phyloP scores from a whole-genome alignment of 2,797 vertebrate genomes.

The Yasuhikotakia modesta region DNA sequence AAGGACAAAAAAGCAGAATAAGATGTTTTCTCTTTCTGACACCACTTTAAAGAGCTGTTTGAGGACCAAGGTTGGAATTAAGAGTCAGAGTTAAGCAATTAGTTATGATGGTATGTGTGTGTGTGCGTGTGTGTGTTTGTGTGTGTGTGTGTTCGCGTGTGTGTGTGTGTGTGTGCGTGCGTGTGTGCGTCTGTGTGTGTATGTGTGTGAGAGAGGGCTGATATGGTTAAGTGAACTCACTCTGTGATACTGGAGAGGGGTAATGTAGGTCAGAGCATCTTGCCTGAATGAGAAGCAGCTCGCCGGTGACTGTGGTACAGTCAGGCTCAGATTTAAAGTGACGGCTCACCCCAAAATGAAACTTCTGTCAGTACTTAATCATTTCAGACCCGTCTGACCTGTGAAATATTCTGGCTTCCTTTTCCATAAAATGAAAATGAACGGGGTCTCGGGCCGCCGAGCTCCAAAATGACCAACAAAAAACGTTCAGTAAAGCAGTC shows the following conservation, averaged over 20 bases:
- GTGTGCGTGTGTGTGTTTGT: no score
- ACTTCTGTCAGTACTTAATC: neutral
- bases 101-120: no score
- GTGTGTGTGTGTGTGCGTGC: no score
- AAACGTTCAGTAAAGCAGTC: neutral
- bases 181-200: no score
- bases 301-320: neutral
- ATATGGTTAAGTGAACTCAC: constrained; percentile 21
- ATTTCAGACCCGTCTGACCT: neutral
- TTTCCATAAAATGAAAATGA: constrained; percentile 1
- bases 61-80: no score
- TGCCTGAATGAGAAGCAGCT: constrained; percentile 50
- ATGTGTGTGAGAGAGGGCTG: constrained; percentile 5
- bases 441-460: neutral
- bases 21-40: no score
- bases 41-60: no score
- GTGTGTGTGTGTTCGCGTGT: no score
- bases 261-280: constrained; percentile 77
- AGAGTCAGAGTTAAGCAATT: no score
- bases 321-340: neutral
- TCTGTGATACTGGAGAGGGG: constrained; percentile 61
- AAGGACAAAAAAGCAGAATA: no score
- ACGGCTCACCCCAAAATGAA: neutral
- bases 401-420: neutral
- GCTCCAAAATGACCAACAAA: neutral